Evolutionary conservation across 1,140 invertebrate genomes (phyloP).

Genomic region (Sinella curviseta): DNA sequence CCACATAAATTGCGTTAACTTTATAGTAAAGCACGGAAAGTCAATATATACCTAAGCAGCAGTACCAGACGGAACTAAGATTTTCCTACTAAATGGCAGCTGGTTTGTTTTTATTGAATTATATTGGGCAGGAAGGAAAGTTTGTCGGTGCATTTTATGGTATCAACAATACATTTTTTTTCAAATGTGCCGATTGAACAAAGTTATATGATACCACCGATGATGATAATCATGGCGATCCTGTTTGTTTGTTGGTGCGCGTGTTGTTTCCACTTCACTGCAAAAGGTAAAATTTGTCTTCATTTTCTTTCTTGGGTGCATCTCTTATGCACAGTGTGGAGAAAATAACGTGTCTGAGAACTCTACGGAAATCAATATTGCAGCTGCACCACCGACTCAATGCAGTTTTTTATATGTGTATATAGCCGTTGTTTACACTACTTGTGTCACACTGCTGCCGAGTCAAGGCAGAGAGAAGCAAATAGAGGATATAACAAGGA

Average conservation of each 20-base stretch:
- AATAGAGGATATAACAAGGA: slow-evolving; percentile 8
- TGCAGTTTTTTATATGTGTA: neutral
- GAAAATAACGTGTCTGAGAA: neutral
- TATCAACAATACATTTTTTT: neutral
- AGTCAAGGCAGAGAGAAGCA: neutral
- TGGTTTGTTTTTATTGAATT: slow-evolving; percentile 21
- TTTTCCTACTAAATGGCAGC: no score
- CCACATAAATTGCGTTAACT: neutral
- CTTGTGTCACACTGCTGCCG: neutral
- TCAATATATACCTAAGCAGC: no score
- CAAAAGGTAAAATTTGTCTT: neutral
- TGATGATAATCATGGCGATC: neutral
- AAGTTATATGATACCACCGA: neutral
- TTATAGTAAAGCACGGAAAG: neutral
- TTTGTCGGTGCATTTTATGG: neutral
- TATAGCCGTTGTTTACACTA: neutral
- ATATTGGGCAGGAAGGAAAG: slow-evolving; percentile 18
- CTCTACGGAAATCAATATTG: neutral
- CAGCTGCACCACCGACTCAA: neutral
- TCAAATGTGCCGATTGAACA: neutral
- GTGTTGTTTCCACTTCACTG: no score
- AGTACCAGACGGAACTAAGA: no score
- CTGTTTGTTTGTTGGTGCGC: no score
- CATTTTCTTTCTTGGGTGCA: neutral
- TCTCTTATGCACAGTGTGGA: neutral